phyloP scores from a whole-genome alignment of 2,797 vertebrate species.

The Arctocebus calabarensis region DNA sequence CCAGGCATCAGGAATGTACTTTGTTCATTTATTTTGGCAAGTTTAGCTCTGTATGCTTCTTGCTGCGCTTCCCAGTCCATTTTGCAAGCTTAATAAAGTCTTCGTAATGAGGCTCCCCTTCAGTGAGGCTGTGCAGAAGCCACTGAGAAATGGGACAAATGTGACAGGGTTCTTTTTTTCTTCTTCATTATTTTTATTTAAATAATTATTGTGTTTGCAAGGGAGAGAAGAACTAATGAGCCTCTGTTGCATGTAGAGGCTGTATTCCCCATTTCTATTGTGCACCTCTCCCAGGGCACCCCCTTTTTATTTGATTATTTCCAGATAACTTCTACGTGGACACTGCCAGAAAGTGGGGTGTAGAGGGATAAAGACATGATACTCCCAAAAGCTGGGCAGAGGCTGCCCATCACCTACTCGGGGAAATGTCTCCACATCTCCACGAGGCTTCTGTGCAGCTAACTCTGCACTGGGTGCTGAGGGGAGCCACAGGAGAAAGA shows the following conservation, averaged over 20 bases:
- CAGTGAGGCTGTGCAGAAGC: slow-evolving; percentile 35
- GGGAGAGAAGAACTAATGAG: slow-evolving; percentile 53
- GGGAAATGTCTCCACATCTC: background rate
- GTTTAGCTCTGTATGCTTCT: slow-evolving; percentile 35
- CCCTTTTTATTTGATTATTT: slow-evolving; percentile 18
- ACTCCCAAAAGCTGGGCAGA: background rate
- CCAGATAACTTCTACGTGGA: background rate
- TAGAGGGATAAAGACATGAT: background rate
- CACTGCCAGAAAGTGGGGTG: background rate
- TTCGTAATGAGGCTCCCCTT: slow-evolving; percentile 65
- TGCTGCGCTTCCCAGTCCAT: background rate
- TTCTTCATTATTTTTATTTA: background rate
- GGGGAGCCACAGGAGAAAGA: background rate
- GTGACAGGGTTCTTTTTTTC: slow-evolving; percentile 50
- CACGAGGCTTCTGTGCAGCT: accelerated
- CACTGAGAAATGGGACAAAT: slow-evolving; percentile 67
- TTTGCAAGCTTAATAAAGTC: slow-evolving; percentile 76
- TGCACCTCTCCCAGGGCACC: background rate
- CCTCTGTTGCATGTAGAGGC: slow-evolving; percentile 19
- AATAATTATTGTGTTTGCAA: slow-evolving; percentile 67
- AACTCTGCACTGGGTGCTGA: background rate
- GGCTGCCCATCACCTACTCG: background rate
- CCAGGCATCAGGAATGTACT: slow-evolving; percentile 62
- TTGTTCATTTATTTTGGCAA: slow-evolving; percentile 73
- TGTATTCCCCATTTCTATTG: background rate